phyloP scores from a whole-genome alignment of 2,797 vertebrate genomes.

The Pempheris klunzingeri region DNA sequence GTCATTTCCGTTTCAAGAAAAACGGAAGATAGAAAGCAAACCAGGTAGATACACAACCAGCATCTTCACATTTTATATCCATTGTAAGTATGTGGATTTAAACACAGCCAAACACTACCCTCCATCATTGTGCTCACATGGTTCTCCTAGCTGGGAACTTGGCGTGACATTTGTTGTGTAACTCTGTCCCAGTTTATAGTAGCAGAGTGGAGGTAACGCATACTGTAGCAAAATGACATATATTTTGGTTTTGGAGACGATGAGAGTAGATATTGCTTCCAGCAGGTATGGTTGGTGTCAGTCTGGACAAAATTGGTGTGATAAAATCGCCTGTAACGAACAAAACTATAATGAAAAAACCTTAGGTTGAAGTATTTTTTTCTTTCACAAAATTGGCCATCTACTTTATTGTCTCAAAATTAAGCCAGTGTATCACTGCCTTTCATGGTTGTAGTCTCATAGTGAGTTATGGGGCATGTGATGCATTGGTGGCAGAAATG shows the following conservation, averaged over 20 bases:
- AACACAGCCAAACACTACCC: no score
- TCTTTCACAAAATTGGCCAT: slow-evolving; percentile 61
- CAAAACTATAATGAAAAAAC: slow-evolving; percentile 71
- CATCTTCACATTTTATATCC: no score
- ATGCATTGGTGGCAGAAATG: slow-evolving; percentile 67
- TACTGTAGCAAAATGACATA: slow-evolving; percentile 1
- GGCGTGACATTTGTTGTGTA: no score
- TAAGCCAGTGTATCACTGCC: slow-evolving; percentile 75
- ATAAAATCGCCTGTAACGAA: slow-evolving; percentile 61
- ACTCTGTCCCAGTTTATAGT: no score
- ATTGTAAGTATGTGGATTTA: no score
- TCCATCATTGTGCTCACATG: no score
- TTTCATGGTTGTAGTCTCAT: slow-evolving; percentile 64
- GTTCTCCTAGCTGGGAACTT: no score
- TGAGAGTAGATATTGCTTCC: slow-evolving; percentile 52
- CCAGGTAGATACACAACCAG: no score
- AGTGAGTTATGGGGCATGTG: slow-evolving; percentile 70
- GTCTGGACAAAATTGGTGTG: slow-evolving; percentile 61
- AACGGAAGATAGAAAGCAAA: no score
- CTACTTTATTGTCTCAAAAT: slow-evolving; percentile 77
- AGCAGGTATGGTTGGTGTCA: slow-evolving; percentile 57
- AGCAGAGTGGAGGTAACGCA: no score
- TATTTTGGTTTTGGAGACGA: slow-evolving; percentile 24
- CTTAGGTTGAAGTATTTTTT: slow-evolving; percentile 38
- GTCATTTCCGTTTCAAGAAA: no score